phyloP scores from a whole-genome alignment of 1,140 invertebrate species.

The Zeugodacus cucurbitae region DNA sequence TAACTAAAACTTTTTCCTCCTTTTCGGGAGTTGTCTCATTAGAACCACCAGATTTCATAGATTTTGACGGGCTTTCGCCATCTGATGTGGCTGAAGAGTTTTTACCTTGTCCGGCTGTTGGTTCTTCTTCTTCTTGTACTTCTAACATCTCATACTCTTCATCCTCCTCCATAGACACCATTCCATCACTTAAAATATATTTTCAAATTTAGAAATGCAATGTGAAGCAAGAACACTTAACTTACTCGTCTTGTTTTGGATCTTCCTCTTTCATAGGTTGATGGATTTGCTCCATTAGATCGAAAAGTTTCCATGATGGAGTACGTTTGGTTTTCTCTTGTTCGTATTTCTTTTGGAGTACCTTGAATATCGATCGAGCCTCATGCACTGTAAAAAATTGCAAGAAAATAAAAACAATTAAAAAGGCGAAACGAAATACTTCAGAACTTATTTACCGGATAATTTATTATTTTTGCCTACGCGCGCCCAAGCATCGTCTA shows the following conservation, averaged over 20 bases:
- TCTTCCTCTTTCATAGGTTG: constrained; percentile 50
- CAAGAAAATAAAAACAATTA: not conserved
- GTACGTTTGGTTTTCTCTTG: constrained; percentile 59
- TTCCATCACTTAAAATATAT: constrained; percentile 23
- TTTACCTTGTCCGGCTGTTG: constrained; percentile 45
- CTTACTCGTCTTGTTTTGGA: constrained; percentile 57
- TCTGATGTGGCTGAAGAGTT: constrained; percentile 55
- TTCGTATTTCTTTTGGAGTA: constrained; percentile 63
- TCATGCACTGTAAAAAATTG: constrained; percentile 52
- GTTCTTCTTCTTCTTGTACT: constrained; percentile 59
- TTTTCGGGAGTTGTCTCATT: constrained; percentile 55
- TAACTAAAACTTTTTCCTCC: constrained; percentile 52
- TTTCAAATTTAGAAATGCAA: not conserved
- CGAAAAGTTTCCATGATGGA: constrained; percentile 60
- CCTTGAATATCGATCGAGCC: constrained; percentile 62
- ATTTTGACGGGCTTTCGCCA: constrained; percentile 59
- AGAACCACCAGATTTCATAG: constrained; percentile 49
- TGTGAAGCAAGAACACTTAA: not conserved
- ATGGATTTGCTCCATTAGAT: constrained; percentile 60
- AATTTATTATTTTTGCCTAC: constrained; percentile 61
- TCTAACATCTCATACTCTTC: constrained; percentile 63
- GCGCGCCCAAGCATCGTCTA: constrained; percentile 60
- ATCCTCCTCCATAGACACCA: constrained; percentile 54
- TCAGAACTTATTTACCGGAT: constrained; percentile 45
- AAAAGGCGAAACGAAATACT: not conserved